Percentiles rank a stretch among this genome's conserved stretches.
These are phyloP conservation scores for Odontamblyopus rebecca DNA, from an alignment of 2,797 vertebrate species.

Conservation along the genomic window DNA sequence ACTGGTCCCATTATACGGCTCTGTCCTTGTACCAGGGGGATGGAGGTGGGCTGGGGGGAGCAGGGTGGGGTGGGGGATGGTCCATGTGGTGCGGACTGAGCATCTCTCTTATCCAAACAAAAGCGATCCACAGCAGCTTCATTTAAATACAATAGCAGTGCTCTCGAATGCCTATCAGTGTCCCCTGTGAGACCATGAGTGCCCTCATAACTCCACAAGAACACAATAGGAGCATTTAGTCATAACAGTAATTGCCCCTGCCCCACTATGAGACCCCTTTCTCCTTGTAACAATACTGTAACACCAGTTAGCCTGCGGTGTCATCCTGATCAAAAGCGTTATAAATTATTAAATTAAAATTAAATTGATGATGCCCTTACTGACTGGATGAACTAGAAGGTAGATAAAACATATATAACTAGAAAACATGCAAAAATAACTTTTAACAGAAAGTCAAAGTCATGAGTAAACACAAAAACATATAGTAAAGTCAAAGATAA, in stretches of 20 bases:
- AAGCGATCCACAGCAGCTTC: constrained; percentile 27
- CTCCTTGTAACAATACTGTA: background rate
- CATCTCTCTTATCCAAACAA: constrained; percentile 32
- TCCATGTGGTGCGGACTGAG: constrained; percentile 23
- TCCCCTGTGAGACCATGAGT: background rate
- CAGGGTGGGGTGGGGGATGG: constrained; percentile 12
- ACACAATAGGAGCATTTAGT: constrained; percentile 9
- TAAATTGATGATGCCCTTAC: background rate
- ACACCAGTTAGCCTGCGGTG: background rate
- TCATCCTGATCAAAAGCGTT: background rate
- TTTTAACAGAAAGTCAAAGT: no score
- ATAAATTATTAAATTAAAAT: no score
- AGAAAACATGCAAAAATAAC: no score
- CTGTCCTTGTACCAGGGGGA: constrained; percentile 14
- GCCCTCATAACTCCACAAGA: constrained; percentile 2
- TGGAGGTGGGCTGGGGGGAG: constrained; percentile 11
- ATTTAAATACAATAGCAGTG: constrained; percentile 56
- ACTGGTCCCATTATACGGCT: constrained; percentile 37
- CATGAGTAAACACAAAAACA: background rate
- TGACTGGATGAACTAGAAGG: background rate
- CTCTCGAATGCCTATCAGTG: background rate
- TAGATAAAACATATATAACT: no score
- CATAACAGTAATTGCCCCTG: constrained; percentile 3
- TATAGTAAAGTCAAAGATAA: background rate
- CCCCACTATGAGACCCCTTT: constrained; percentile 3